Percentiles rank a stretch among this genome's conserved stretches.
These are phyloP conservation scores for Marcusenius ussheri DNA, from an alignment of 2,113 vertebrate genomes.

Conservation along the genomic window DNA sequence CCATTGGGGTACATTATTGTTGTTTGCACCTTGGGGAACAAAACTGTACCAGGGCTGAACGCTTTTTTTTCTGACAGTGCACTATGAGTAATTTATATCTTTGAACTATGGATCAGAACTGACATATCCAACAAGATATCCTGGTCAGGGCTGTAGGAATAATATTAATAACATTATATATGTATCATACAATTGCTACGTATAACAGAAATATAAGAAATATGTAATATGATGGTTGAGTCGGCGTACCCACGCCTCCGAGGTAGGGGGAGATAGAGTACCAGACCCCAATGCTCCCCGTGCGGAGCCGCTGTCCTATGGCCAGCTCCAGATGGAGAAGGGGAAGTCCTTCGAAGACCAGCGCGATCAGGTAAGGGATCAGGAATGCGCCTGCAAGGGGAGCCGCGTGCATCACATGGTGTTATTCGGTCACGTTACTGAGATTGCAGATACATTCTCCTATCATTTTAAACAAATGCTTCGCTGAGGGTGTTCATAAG, in stretches of 20 bases:
- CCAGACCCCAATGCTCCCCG: slow-evolving; percentile 69
- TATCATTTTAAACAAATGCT: background rate
- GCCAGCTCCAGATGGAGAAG: slow-evolving; percentile 68
- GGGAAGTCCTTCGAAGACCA: slow-evolving; percentile 71
- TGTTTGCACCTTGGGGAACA: background rate
- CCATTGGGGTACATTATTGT: background rate
- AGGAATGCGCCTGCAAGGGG: slow-evolving; percentile 65
- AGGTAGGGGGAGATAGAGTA: slow-evolving; percentile 64
- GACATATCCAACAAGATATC: background rate
- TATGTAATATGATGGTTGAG: background rate
- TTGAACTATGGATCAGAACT: background rate
- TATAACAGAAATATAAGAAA: background rate
- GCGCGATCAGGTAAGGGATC: slow-evolving; percentile 65
- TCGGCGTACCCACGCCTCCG: slow-evolving; percentile 58
- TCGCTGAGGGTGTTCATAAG: background rate
- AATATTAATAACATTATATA: background rate
- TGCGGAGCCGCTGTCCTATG: slow-evolving; percentile 65
- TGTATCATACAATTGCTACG: background rate
- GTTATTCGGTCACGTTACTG: background rate
- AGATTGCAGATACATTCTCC: background rate
- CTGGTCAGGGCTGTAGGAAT: background rate
- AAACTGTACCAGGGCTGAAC: background rate
- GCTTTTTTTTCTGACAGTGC: background rate
- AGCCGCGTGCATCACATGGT: background rate
- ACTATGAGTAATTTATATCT: background rate